These are phyloP conservation scores for Aphelenchoides besseyi DNA, from an alignment of 1,140 invertebrate species.

Conservation along the genomic window DNA sequence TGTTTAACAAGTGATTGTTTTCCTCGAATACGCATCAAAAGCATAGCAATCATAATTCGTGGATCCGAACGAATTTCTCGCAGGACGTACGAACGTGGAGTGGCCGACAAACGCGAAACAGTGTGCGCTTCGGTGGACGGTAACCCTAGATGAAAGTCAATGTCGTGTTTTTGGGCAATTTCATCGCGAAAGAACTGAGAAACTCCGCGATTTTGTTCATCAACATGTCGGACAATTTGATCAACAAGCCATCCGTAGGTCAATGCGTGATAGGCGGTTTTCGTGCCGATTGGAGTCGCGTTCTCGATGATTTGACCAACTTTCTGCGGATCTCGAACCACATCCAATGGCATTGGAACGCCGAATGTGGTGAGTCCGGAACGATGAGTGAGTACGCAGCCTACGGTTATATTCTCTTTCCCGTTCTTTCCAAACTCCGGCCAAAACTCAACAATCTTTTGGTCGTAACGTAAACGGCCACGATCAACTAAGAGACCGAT, in stretches of 20 bases:
- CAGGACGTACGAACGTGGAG: slow-evolving; percentile 35
- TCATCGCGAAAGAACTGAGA: slow-evolving; percentile 64
- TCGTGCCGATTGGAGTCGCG: slow-evolving; percentile 51
- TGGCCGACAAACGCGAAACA: slow-evolving; percentile 49
- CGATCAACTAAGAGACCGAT: slow-evolving; percentile 63
- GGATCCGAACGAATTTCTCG: slow-evolving; percentile 53
- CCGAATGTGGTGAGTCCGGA: slow-evolving; percentile 46
- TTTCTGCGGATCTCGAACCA: slow-evolving; percentile 33
- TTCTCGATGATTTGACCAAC: slow-evolving; percentile 47
- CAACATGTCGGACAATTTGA: slow-evolving; percentile 63
- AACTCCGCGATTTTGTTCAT: slow-evolving; percentile 60
- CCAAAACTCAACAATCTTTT: slow-evolving; percentile 64
- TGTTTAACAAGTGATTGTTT: neutral
- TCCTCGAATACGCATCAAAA: slow-evolving; percentile 20
- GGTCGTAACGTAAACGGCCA: slow-evolving; percentile 63
- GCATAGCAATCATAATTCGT: slow-evolving; percentile 47
- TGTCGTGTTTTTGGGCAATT: slow-evolving; percentile 63
- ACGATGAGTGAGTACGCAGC: slow-evolving; percentile 63
- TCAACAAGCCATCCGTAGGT: slow-evolving; percentile 64
- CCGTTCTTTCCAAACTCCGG: slow-evolving; percentile 65
- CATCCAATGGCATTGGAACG: slow-evolving; percentile 23
- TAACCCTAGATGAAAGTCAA: slow-evolving; percentile 56
- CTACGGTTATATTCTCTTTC: slow-evolving; percentile 64
- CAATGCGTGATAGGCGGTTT: slow-evolving; percentile 63
- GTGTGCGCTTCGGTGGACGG: slow-evolving; percentile 38